Evolutionary conservation across 2,888 invertebrate genomes (phyloP), one percentile per base, ranked within the genome.

Genomic region (Toxonevra muliebris): DNA sequence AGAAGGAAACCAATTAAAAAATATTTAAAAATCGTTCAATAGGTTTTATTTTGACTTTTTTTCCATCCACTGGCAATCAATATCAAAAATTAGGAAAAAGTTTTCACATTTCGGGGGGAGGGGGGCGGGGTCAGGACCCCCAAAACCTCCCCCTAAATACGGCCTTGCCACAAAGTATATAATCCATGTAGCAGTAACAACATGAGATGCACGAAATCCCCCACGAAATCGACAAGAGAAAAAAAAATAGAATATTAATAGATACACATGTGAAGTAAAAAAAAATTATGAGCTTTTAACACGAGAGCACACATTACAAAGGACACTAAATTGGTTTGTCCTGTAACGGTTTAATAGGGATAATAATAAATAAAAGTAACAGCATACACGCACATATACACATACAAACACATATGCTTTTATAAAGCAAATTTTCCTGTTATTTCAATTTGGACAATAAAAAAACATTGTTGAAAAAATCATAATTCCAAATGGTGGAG

Each of bases 311-410:
- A 75, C 77, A 77, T 79, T 78, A 74, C 75, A 76, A 77, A 75
- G 75, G 76, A 76, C 75, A 76, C 75, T 79, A 77, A 82, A 82
- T 81, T 80, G 82, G 76, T 75, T 77, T 80, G 79, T 80, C 74
- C 74, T 70, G 71, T 58, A 54, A 67, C 65, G 57, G 62, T 61
- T 61, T 59, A 48, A 62, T 52, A 62, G 54, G 65, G 55, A 64
- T 64, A 65, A 52, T 52, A 58, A 58, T 57, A 63, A 67, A 70
- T 58, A 52, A 48, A 59, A 62, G 43, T 41, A 48, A 65, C 68
- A 64, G 67, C 19, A 68, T 67, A 69, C 67, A 68, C 66, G 64
- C 67, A 69, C 66, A 61, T 61, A 71, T 69, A 66, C 69, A 68
- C 63, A 73, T 70, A 61, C 69, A 71, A 73, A 71, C 69, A 67